These are phyloP conservation scores for Pharmacophagus antenor DNA, from an alignment of 2,888 invertebrate species.

Conservation along the genomic window DNA sequence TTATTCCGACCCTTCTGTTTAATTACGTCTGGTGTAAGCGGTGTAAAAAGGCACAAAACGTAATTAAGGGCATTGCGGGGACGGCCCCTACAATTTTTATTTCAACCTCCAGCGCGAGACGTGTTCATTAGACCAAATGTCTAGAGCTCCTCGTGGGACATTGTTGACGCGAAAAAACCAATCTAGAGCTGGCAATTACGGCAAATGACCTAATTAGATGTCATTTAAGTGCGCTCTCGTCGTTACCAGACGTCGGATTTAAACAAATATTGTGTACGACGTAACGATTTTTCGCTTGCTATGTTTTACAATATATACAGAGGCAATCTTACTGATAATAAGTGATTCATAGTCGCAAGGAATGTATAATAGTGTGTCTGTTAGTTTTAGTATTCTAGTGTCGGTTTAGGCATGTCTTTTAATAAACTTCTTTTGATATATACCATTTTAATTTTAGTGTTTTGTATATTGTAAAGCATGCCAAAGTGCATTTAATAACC, in stretches of 20 bases:
- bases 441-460: no score
- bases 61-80: slow-evolving; percentile 40
- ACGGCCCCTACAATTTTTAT: slow-evolving; percentile 34
- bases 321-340: not conserved
- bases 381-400: no score
- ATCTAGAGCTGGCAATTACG: slow-evolving; percentile 75
- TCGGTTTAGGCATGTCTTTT: no score
- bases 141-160: slow-evolving; percentile 58
- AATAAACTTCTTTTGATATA: no score
- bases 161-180: slow-evolving; percentile 75
- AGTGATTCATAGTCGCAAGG: not conserved
- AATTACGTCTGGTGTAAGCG: slow-evolving; percentile 24
- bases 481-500: no score
- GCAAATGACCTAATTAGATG: slow-evolving; percentile 70
- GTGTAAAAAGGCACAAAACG: slow-evolving; percentile 29
- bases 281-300: not conserved
- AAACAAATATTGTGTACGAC: slow-evolving; percentile 34
- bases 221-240: slow-evolving; percentile 33
- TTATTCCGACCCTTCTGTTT: slow-evolving; percentile 15
- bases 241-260: slow-evolving; percentile 28
- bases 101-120: slow-evolving; percentile 45
- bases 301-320: not conserved
- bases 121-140: slow-evolving; percentile 69
- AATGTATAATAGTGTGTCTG: no score
- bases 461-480: no score